Evolutionary conservation across 2,113 vertebrate species (phyloP).

Genomic region (Phylloscopus trochilus): DNA sequence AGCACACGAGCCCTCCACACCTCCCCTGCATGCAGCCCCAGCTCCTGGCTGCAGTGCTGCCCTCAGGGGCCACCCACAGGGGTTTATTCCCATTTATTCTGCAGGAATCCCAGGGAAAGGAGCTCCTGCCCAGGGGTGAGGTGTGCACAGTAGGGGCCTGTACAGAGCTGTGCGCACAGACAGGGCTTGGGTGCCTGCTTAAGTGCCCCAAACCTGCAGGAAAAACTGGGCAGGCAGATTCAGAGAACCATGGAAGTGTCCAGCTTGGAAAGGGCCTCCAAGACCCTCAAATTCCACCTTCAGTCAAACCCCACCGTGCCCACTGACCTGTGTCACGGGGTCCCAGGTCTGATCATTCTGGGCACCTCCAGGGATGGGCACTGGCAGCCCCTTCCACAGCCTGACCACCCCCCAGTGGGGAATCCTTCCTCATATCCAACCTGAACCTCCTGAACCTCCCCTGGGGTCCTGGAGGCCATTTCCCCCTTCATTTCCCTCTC

Average conservation of each 20-base stretch:
- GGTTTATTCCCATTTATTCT: rapidly evolving
- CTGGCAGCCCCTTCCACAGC: neutral
- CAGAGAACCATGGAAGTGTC: neutral
- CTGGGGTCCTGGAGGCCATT: neutral
- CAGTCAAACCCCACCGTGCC: rapidly evolving
- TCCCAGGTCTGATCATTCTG: rapidly evolving
- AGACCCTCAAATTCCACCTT: too few relatives aligned
- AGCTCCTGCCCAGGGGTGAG: rapidly evolving
- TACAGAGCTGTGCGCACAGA: neutral
- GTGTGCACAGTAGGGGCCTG: neutral
- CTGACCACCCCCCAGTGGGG: neutral
- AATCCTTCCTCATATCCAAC: neutral
- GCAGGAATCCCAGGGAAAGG: neutral
- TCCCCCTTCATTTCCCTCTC: neutral
- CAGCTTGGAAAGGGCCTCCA: neutral
- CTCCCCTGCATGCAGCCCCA: neutral
- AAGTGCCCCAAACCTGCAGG: neutral
- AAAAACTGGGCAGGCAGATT: neutral
- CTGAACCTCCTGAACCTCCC: neutral
- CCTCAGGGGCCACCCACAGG: rapidly evolving
- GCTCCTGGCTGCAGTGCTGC: rapidly evolving
- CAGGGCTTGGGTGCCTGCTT: rapidly evolving
- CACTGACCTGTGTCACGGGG: rapidly evolving
- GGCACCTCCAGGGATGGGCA: neutral
- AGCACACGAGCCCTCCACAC: neutral